Base-by-base conservation (phyloP, 2,888 invertebrate species). In the Isotomurus palustris region DNA sequence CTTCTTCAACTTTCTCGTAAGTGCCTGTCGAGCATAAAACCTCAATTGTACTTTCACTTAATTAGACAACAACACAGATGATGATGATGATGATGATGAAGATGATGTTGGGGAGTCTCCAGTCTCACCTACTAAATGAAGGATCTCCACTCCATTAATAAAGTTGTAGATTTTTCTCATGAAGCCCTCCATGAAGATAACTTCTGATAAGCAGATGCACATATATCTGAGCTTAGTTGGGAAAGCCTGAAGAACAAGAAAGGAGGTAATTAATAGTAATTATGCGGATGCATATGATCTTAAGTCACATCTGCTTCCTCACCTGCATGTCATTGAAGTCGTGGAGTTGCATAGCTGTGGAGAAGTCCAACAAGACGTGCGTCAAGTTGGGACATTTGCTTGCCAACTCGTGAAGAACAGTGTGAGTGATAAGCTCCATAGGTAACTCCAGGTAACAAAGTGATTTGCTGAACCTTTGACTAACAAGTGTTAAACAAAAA, bases 181-280 rank as follows among this genome's bases (percentile, higher is more conserved):
- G 76, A 99, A 99, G 14, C 99, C 99, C 76, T 99, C 99, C 89
- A 99, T 92, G 79, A 99, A 99, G 77, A 99, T 99, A 66, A 99
- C 96, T 77, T 99, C 99, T 0, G 95, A 96, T 38, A 99, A 80
- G 70, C 99, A 99, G 73, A 99, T 91, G 75, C 92, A 91, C 78
- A 96, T 83, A 76, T 94, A 95, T 44, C 87, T 85, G 58, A 99
- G 79, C 76, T 97, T 95, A 10, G 97, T 95, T 2, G 99, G 99
- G 75, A 99, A 99, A 19, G 94, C 91, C 78, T 97, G 92, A 24
- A 71, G 69, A 52, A 61, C 14, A 36, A 3, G n/a, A 22, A 24
- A n/a, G 28, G 5, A 36, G 19, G n/a, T n/a, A 36, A 22, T 36
- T 4, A 21, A 50, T 32, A 32, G 14, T 8, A 32, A 32, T 32